Evolutionary conservation across 2,888 invertebrate genomes (phyloP), one percentile per base, ranked within the genome.

Genomic region (Agonopterix subpropinquella): DNA sequence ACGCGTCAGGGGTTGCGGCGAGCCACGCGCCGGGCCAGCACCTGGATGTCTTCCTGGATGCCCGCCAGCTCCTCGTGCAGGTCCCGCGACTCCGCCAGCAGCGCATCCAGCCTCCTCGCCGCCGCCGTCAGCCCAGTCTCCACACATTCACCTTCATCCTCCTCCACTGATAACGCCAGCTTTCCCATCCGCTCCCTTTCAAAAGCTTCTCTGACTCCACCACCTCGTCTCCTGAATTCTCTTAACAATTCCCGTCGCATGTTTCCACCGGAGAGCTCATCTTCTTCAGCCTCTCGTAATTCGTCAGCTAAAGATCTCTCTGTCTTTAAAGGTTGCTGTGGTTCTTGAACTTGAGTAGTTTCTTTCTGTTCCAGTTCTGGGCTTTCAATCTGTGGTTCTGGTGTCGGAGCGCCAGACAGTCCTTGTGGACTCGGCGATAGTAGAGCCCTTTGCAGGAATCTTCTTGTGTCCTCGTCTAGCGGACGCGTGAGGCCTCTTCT

Each of bases 21-120:
- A 55, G 77, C 65, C 70, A 77, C 73, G 74, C 87, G 87, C 62
- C 77, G 76, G 56, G 79, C 83, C 77, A 88, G 87, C 87, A 89
- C 89, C 85, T 89, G 88, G 72, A 89, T 80, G 79, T 89, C 89
- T 53, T 79, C 75, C 60, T 86, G 84, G 66, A 89, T 89, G 65
- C 74, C 84, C 8, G 83, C 81, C 67, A 89, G 72, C 75, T 87
- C 83, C 57, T 67, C 74, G 74, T 86, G 87, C 59, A 89, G 75
- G 50, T 71, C 74, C 15, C 85, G 71, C 8, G 87, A 85, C 72
- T 88, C 88, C 44, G 76, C 81, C 61, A 88, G 74, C 72, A 89
- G 69, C 53, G 76, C 78, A 68, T 83, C 86, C 61, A 88, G 67
- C 43, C 74, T 71, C 47, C 83, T 67, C 58, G 84, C 83, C 13